phyloP scores from a whole-genome alignment of 30 jellyfish, hydroid and myxozoan species.

The Nemopilema nomurai region DNA sequence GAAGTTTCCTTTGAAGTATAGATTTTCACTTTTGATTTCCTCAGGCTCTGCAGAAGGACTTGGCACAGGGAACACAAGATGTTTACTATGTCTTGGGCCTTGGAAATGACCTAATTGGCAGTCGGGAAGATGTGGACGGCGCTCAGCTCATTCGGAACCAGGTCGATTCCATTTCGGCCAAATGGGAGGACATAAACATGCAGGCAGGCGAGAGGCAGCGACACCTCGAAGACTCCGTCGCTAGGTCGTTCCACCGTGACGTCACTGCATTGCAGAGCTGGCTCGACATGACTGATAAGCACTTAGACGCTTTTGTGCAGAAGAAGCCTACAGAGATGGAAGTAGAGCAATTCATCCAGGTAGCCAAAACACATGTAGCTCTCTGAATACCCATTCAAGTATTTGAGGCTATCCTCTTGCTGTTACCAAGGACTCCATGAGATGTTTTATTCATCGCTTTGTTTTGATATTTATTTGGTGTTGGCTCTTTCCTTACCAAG shows the following conservation, averaged over 20 bases:
- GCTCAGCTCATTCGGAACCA: slow-evolving; percentile 64
- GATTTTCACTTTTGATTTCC: neutral
- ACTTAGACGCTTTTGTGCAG: slow-evolving; percentile 18
- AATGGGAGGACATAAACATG: slow-evolving; percentile 72
- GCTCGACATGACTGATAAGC: slow-evolving; percentile 50
- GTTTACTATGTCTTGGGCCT: slow-evolving; percentile 56
- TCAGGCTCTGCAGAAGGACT: slow-evolving; percentile 83
- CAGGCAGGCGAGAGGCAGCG: slow-evolving; percentile 64
- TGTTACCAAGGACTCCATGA: neutral
- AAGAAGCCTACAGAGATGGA: slow-evolving; percentile 55
- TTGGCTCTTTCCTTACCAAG: neutral
- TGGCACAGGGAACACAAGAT: slow-evolving; percentile 70
- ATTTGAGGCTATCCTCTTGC: neutral
- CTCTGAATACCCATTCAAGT: neutral
- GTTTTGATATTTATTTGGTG: neutral
- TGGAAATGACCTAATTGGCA: slow-evolving; percentile 70
- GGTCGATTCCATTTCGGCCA: slow-evolving; percentile 59
- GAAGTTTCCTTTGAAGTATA: neutral
- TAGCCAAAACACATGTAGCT: neutral
- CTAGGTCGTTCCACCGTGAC: slow-evolving; percentile 69
- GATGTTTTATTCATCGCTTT: neutral
- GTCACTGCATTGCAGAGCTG: slow-evolving; percentile 74
- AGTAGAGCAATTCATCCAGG: slow-evolving; percentile 59
- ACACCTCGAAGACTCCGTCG: slow-evolving; percentile 63
- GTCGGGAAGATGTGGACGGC: slow-evolving; percentile 75